phyloP scores from a whole-genome alignment of 1,140 invertebrate genomes.

The Orchestia grillus region DNA sequence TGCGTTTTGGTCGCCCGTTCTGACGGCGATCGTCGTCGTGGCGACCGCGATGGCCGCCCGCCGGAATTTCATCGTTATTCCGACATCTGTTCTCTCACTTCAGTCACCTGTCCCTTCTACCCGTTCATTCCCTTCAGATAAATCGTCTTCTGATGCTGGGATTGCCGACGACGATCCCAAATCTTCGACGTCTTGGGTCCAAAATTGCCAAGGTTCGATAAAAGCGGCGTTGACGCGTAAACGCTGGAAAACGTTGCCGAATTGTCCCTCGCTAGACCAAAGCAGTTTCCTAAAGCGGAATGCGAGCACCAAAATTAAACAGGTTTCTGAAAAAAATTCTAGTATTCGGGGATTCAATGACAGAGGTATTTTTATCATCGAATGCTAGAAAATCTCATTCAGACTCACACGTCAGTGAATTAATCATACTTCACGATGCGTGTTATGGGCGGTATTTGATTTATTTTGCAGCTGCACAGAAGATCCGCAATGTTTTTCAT shows the following conservation, averaged over 20 bases:
- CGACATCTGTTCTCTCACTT: background rate
- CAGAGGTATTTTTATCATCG: background rate
- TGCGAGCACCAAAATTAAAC: background rate
- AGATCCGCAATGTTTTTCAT: background rate
- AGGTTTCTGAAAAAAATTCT: background rate
- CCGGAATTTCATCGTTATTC: background rate
- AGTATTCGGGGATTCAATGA: background rate
- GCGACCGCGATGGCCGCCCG: background rate
- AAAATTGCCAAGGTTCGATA: background rate
- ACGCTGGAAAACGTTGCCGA: conserved; percentile 47
- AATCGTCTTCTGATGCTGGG: conserved; percentile 12
- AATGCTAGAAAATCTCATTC: background rate
- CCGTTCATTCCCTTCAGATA: background rate
- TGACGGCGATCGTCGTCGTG: conserved; percentile 1
- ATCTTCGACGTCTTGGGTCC: background rate
- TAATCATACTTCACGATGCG: background rate
- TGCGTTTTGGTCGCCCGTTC: background rate
- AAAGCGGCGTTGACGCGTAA: conserved; percentile 16
- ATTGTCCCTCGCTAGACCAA: background rate
- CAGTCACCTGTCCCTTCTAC: background rate
- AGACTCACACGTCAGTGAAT: background rate
- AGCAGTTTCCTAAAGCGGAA: background rate
- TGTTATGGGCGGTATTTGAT: background rate
- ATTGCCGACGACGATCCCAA: background rate
- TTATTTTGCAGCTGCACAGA: background rate